A percentile compares a stretch with the other conserved stretches of the same genome.
phyloP scores from a whole-genome alignment of 2,797 vertebrate species.

The Manis pentadactyla region DNA sequence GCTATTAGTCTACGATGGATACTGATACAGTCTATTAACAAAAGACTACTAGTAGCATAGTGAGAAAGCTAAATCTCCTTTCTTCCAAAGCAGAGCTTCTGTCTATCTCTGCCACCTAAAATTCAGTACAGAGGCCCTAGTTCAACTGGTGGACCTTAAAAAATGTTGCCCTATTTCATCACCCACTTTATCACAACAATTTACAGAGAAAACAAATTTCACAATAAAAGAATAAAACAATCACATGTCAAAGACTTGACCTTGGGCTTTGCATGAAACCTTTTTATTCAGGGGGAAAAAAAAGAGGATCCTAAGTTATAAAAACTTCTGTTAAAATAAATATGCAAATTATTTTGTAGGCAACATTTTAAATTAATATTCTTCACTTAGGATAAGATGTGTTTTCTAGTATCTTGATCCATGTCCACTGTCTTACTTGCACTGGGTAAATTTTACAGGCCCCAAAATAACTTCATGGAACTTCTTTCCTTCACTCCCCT shows the following conservation, averaged over 20 bases:
- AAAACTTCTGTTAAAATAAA: constrained; percentile 52
- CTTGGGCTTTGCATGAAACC: constrained; percentile 50
- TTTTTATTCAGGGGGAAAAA: neutral
- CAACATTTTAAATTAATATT: neutral
- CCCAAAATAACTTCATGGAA: neutral
- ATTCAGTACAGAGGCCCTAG: constrained; percentile 38
- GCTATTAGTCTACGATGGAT: neutral
- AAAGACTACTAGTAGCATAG: neutral
- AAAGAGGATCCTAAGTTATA: neutral
- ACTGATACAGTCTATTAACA: neutral
- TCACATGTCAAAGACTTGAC: constrained; percentile 60
- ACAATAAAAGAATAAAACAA: constrained; percentile 64
- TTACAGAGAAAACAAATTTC: constrained; percentile 74
- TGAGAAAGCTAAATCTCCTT: neutral
- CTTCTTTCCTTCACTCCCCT: constrained; percentile 5
- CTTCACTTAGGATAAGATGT: neutral
- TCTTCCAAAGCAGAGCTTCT: neutral
- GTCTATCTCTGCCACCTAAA: neutral
- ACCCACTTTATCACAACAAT: constrained; percentile 59
- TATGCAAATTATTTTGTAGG: neutral
- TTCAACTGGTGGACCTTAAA: constrained; percentile 18
- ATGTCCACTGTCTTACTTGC: neutral
- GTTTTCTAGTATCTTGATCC: neutral
- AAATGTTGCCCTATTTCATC: constrained; percentile 69
- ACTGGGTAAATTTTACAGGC: neutral